Base-by-base conservation (phyloP, 2,888 invertebrate species). In the Xylota segnis region DNA sequence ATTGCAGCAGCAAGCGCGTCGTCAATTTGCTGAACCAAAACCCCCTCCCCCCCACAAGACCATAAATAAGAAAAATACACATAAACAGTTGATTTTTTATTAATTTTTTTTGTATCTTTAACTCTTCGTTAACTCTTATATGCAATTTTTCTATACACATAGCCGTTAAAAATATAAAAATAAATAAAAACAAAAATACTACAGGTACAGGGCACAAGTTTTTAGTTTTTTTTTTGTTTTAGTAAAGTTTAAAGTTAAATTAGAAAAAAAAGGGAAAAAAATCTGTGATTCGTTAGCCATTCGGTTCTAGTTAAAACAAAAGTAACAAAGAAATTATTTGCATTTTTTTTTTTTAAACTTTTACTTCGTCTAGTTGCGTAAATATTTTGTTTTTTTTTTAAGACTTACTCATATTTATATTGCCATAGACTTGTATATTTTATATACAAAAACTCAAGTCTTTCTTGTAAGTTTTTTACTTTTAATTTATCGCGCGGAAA, bases 1-100 rank as follows among this genome's bases (percentile, higher is more conserved):
- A 88, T 88, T 88, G 87, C 87, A 88, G 83, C 81, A 75, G 66
- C 88, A 88, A 83, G 83, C 81, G 66, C 76, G 63, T 63, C 65
- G 65, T 63, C 29, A 70, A 79, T 83, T 86, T 75, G 79, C 79
- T 71, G 47, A 79, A 32, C 70, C 18, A 10, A n/a, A n/a, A n/a
- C n/a, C n/a, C n/a, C n/a, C n/a, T n/a, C n/a, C 29, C 16, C 32
- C 4, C n/a, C 58, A 71, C 27, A 34, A 40, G 5, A n/a, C n/a
- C n/a, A n/a, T n/a, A n/a, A 70, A 56, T 23, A 23, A 23, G 23
- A 23, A 45, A 45, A 27, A 68, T 18, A 43, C 54, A 7, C 45
- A 68, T 18, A 66, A 66, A 18, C 10, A 54, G 14, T 16, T 45
- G 6, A 6, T 18, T 12, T 32, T 9, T 70, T 56, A 45, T 32